phyloP scores from a whole-genome alignment of 1,140 invertebrate genomes.

The Tigriopus japonicus region DNA sequence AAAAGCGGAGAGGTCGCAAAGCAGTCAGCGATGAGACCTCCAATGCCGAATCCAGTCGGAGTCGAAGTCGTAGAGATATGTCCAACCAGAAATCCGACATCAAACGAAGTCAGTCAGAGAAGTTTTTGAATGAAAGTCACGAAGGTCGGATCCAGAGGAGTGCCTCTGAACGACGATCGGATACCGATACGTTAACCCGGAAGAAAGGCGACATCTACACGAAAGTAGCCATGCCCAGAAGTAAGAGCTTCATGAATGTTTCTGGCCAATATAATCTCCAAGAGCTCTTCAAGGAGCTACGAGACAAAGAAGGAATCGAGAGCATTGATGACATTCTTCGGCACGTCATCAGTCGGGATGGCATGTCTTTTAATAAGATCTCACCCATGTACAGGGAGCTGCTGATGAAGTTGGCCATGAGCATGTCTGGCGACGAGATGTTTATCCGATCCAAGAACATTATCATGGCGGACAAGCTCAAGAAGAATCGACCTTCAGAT shows the following conservation, averaged over 20 bases:
- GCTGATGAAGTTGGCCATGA: constrained; percentile 59
- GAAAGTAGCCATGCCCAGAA: constrained; percentile 9
- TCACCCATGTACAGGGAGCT: constrained; percentile 79
- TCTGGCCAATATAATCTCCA: constrained; percentile 18
- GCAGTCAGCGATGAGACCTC: too few species aligned
- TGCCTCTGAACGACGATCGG: too few species aligned
- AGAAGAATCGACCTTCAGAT: background rate
- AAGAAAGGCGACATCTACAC: constrained; percentile 14
- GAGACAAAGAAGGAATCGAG: constrained; percentile 48
- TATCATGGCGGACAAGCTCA: constrained; percentile 31
- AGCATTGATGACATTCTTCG: constrained; percentile 69
- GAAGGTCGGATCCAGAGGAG: too few species aligned
- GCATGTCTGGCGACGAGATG: constrained; percentile 67
- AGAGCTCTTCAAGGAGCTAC: constrained; percentile 19
- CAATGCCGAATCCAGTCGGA: too few species aligned
- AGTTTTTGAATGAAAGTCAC: too few species aligned
- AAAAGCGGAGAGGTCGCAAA: too few species aligned
- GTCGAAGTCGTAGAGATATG: too few species aligned
- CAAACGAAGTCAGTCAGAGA: too few species aligned
- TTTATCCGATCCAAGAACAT: constrained; percentile 71
- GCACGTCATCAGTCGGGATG: constrained; percentile 65
- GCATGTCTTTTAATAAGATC: constrained; percentile 76
- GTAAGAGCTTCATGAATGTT: constrained; percentile 14
- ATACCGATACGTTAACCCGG: background rate
- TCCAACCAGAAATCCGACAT: too few species aligned